phyloP scores from a whole-genome alignment of 2,113 vertebrate genomes.

The Madoqua kirkii region DNA sequence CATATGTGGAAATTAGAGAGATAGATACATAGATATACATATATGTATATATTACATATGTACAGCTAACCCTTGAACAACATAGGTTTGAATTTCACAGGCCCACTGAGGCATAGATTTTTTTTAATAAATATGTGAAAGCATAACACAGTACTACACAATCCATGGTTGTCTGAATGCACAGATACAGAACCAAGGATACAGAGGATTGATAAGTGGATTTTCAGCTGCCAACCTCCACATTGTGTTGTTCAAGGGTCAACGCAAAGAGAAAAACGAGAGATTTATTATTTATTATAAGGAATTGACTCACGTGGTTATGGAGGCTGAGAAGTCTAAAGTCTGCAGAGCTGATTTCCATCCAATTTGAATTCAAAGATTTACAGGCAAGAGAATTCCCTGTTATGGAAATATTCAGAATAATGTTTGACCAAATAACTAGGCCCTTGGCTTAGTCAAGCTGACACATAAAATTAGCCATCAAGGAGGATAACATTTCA shows the following conservation, averaged over 20 bases:
- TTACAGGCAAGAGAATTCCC: neutral
- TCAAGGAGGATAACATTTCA: neutral
- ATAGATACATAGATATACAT: neutral
- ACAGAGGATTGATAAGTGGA: neutral
- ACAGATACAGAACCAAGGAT: neutral
- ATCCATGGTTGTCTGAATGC: neutral
- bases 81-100: neutral
- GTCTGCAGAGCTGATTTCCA: neutral
- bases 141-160: neutral
- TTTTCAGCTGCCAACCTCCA: neutral
- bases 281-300: neutral
- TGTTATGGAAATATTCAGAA: neutral
- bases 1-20: neutral
- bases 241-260: neutral
- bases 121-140: neutral
- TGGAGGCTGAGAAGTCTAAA: neutral
- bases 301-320: neutral
- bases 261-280: fast-evolving
- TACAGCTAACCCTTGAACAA: neutral
- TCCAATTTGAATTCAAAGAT: neutral
- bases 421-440: neutral
- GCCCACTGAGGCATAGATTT: neutral
- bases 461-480: neutral
- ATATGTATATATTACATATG: neutral
- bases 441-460: neutral